A percentile compares a stretch with the other conserved stretches of the same genome.
phyloP scores from a whole-genome alignment of 2,797 vertebrate genomes.

The Columba guinea region DNA sequence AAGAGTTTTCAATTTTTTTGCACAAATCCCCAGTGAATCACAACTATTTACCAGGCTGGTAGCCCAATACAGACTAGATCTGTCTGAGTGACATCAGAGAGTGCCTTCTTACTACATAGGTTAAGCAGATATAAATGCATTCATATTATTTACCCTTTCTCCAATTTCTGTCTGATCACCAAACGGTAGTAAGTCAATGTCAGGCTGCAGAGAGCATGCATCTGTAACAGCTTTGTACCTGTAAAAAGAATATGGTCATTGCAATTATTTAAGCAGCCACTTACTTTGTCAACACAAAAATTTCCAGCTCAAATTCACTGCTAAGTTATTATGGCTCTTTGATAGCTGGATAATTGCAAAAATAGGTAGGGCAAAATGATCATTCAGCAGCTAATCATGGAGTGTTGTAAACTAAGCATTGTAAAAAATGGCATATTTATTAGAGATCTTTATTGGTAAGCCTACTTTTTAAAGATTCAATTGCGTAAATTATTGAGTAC shows the following conservation, averaged over 20 bases:
- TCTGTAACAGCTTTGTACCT: conserved; percentile 98
- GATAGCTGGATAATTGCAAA: background rate
- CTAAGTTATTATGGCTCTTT: background rate
- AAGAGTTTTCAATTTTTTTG: background rate
- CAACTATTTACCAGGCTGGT: background rate
- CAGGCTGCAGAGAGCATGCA: conserved; percentile 95
- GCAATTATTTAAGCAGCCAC: background rate
- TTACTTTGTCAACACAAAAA: background rate
- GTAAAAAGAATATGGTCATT: background rate
- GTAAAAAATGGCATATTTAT: background rate
- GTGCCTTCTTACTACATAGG: background rate
- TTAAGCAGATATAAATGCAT: background rate
- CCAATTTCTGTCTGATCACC: conserved; percentile 99
- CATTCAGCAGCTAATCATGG: background rate
- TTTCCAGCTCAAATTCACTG: background rate
- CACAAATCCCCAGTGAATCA: background rate
- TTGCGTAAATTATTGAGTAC: background rate
- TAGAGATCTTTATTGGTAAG: background rate
- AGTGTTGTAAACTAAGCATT: background rate
- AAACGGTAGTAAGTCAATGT: conserved; percentile 95
- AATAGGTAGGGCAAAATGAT: background rate
- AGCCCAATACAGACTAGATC: background rate
- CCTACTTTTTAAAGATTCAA: background rate
- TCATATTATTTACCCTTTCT: conserved; percentile 84
- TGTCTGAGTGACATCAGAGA: background rate